These are phyloP conservation scores for Hydrozoanthus gracilis DNA, from an alignment of 92 coral and sea anemone genomes.

Conservation along the genomic window DNA sequence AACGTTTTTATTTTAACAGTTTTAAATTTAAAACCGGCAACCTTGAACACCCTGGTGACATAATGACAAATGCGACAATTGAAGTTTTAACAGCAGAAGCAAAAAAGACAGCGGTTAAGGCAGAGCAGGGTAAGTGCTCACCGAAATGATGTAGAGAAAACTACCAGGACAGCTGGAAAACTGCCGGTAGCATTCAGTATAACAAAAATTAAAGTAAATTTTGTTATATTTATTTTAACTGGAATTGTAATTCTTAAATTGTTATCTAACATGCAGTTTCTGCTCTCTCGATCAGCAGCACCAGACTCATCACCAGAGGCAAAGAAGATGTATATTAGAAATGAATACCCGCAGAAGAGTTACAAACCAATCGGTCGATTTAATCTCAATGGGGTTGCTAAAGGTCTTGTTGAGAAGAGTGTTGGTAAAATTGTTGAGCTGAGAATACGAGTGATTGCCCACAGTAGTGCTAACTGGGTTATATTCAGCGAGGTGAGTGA, in stretches of 20 bases:
- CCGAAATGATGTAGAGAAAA: too few relatives aligned
- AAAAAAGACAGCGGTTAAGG: conserved; percentile 58
- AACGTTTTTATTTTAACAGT: conserved; percentile 39
- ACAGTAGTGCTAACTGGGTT: conserved; percentile 89
- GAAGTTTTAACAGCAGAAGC: conserved; percentile 80
- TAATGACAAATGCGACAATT: conserved; percentile 88
- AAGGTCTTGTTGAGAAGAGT: conserved; percentile 66
- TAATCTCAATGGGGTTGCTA: conserved; percentile 75
- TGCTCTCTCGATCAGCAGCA: background rate
- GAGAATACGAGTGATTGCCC: conserved; percentile 83
- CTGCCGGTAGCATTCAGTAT: too few relatives aligned
- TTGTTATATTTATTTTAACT: too few relatives aligned
- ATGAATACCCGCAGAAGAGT: conserved; percentile 74
- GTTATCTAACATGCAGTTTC: background rate
- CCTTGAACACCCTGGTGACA: conserved; percentile 96
- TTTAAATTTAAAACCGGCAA: conserved; percentile 96
- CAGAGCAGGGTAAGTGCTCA: conserved; percentile 61
- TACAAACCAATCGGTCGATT: conserved; percentile 80
- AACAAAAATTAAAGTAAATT: too few relatives aligned
- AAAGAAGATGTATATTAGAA: conserved; percentile 70
- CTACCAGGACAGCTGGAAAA: too few relatives aligned
- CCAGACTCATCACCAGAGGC: conserved; percentile 85
- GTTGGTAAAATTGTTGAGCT: conserved; percentile 82
- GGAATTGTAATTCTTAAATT: too few relatives aligned
- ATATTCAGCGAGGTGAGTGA: conserved; percentile 92